These are phyloP conservation scores for Chelonia mydas DNA, from an alignment of 2,797 vertebrate species.

Conservation along the genomic window DNA sequence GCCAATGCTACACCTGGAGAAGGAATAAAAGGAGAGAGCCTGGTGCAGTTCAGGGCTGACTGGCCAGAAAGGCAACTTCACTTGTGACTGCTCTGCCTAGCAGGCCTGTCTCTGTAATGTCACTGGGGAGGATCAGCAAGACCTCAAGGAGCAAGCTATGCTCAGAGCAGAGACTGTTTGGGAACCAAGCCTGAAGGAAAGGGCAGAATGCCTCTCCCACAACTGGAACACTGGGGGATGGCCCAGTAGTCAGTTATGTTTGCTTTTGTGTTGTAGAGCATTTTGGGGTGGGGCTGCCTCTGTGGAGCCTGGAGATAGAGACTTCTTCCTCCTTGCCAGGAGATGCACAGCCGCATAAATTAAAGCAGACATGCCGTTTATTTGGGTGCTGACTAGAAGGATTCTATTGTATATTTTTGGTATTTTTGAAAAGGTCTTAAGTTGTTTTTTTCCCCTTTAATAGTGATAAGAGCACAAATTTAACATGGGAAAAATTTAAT, in stretches of 20 bases:
- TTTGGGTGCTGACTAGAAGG: not conserved
- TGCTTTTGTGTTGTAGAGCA: not conserved
- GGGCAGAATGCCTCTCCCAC: not conserved
- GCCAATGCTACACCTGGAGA: not conserved
- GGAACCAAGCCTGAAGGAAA: not conserved
- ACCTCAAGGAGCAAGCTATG: not conserved
- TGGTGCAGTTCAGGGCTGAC: not conserved
- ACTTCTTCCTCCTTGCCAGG: too few species aligned
- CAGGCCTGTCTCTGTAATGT: too few species aligned
- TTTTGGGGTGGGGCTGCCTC: not conserved
- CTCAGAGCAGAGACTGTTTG: not conserved
- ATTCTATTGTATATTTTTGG: not conserved
- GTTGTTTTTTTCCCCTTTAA: too few species aligned
- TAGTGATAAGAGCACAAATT: not conserved
- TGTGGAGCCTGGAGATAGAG: not conserved
- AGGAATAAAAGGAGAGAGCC: not conserved
- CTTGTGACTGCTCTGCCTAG: not conserved
- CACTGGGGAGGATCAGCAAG: not conserved
- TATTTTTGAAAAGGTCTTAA: not conserved
- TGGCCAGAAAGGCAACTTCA: not conserved
- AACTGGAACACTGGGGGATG: too few species aligned
- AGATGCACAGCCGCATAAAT: not conserved
- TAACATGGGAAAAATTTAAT: not conserved
- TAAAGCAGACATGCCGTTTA: not conserved
- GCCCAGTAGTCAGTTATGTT: not conserved